phyloP scores from a whole-genome alignment of 1,140 invertebrate species.

The Plutomurus gul region DNA sequence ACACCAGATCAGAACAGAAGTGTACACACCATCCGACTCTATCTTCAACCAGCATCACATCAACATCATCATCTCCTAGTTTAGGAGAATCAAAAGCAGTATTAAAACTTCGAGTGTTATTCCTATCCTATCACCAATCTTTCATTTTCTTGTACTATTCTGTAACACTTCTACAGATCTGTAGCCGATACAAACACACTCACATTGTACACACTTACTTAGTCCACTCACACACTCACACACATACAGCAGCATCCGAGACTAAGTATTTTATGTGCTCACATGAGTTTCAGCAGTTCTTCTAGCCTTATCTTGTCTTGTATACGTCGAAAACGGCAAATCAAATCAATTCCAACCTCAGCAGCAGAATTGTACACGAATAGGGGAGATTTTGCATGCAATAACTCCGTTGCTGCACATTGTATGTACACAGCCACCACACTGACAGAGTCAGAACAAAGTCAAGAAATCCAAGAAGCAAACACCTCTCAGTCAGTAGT shows the following conservation, averaged over 20 bases:
- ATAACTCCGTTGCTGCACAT: neutral
- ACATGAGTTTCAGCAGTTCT: no score
- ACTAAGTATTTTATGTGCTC: no score
- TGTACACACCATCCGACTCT: no score
- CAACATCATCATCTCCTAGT: neutral
- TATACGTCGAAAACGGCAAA: no score
- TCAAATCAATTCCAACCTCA: neutral
- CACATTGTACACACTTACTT: no score
- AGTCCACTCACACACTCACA: no score
- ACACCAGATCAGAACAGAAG: no score
- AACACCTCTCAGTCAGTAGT: no score
- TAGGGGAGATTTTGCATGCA: neutral
- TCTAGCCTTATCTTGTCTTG: no score
- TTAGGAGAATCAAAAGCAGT: neutral
- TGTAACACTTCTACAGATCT: neutral
- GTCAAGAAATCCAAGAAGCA: neutral
- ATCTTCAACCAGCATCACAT: neutral
- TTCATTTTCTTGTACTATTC: neutral
- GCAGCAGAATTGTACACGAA: neutral
- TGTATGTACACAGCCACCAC: neutral
- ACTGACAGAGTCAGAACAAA: neutral
- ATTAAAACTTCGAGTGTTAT: neutral
- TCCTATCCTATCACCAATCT: constrained; percentile 4
- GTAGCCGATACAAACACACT: neutral
- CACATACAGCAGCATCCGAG: no score